Conservation (phyloP, 1,140 invertebrate species). For the Zaprionus kolodkinae region DNA sequence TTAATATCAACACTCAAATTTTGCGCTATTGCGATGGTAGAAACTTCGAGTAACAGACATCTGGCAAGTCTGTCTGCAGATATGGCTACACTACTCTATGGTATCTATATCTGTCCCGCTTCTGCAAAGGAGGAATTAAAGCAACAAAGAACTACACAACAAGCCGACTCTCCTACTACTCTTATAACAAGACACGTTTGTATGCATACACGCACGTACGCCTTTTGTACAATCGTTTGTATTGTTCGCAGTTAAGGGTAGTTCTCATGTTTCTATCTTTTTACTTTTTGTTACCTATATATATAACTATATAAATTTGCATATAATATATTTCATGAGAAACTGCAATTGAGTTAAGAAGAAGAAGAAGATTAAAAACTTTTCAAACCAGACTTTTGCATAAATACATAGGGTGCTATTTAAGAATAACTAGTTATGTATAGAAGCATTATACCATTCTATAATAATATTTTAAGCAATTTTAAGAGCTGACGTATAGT, state of each 20-base stretch:
- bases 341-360: too few species aligned
- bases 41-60: conserved; percentile 31
- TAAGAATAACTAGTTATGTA: too few species aligned
- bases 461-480: too few species aligned
- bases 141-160: neutral
- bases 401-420: too few species aligned
- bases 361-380: too few species aligned
- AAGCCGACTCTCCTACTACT: neutral
- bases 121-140: neutral
- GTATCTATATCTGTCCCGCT: conserved; percentile 9
- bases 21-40: conserved; percentile 1
- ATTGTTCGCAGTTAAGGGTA: neutral
- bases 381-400: too few species aligned
- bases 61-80: conserved; percentile 16
- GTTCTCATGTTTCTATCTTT: neutral
- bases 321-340: too few species aligned
- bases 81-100: neutral
- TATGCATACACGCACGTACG: neutral
- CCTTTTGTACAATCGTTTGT: neutral
- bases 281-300: neutral
- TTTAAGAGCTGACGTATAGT: too few species aligned
- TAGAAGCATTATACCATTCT: too few species aligned
- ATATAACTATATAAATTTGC: too few species aligned
- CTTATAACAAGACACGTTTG: neutral
- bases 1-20: conserved; percentile 5